Evolutionary conservation across 1,140 invertebrate genomes (phyloP).

Genomic region (Drosophila biarmipes): DNA sequence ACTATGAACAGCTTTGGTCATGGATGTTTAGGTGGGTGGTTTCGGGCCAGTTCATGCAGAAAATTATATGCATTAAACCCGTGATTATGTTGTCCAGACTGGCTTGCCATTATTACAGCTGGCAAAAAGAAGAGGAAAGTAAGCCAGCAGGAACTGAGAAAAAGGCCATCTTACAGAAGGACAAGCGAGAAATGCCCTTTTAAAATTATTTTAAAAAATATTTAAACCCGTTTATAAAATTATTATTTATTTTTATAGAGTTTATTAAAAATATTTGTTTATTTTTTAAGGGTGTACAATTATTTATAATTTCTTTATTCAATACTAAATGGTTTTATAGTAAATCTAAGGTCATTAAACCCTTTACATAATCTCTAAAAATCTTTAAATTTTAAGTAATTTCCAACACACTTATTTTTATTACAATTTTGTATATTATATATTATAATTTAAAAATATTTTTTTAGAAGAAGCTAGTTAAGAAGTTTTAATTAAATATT

Average conservation of each 20-base stretch:
- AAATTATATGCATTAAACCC: slow-evolving; percentile 83
- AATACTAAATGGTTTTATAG: too few species aligned
- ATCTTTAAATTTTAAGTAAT: too few species aligned
- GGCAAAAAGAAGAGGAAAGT: slow-evolving; percentile 26
- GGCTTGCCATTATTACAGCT: slow-evolving; percentile 62
- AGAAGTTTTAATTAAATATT: too few species aligned
- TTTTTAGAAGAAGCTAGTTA: too few species aligned
- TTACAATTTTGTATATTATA: too few species aligned
- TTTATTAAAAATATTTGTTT: too few species aligned
- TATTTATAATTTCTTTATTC: too few species aligned
- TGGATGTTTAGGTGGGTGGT: slow-evolving; percentile 36
- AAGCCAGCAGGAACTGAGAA: slow-evolving; percentile 4
- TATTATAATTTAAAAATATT: too few species aligned
- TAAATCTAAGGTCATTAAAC: too few species aligned
- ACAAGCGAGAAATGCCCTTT: slow-evolving; percentile 5
- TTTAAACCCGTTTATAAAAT: neutral
- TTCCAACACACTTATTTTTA: too few species aligned
- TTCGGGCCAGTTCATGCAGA: slow-evolving; percentile 73
- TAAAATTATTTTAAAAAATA: neutral
- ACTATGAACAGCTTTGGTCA: slow-evolving; percentile 67
- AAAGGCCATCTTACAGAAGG: neutral
- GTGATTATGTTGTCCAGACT: slow-evolving; percentile 78
- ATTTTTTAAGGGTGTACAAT: too few species aligned
- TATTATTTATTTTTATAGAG: neutral
- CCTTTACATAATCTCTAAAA: too few species aligned